Conservation (phyloP, 2,797 vertebrate genomes). For the Pseudocheirus occidentalis region DNA sequence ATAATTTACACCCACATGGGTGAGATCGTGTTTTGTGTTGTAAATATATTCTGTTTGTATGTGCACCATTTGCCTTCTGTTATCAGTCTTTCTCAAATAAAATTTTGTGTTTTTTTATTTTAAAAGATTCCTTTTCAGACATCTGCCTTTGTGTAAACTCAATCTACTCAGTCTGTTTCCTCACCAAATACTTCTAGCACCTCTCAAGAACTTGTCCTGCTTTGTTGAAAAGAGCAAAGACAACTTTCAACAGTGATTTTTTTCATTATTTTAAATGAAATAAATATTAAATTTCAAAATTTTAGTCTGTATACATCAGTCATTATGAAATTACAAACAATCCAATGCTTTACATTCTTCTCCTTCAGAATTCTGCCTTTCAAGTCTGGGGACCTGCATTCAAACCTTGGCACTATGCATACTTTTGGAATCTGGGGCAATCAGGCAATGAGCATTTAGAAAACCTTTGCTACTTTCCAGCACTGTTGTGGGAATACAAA, state of each 20-base stretch:
- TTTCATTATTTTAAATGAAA: conserved; percentile 69
- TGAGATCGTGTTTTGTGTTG: conserved; percentile 92
- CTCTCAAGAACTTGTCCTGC: conserved; percentile 77
- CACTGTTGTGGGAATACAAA: background rate
- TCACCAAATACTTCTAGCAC: conserved; percentile 63
- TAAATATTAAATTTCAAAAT: conserved; percentile 81
- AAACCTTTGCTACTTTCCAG: background rate
- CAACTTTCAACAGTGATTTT: conserved; percentile 74
- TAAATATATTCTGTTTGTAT: conserved; percentile 94
- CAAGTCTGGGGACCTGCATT: background rate
- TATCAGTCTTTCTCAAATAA: conserved; percentile 96
- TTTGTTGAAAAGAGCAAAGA: conserved; percentile 78
- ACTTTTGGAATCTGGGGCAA: background rate
- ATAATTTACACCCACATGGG: conserved; percentile 88
- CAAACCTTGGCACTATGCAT: too few relatives aligned
- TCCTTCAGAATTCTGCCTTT: background rate
- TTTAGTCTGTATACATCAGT: conserved; percentile 75
- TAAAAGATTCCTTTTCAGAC: conserved; percentile 87
- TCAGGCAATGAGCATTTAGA: background rate
- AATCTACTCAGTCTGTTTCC: conserved; percentile 79
- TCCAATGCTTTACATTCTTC: conserved; percentile 12
- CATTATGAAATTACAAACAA: conserved; percentile 75
- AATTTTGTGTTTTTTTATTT: conserved; percentile 88
- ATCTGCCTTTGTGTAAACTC: conserved; percentile 89
- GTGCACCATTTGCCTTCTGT: conserved; percentile 95